phyloP scores from a whole-genome alignment of 2,797 vertebrate genomes.

The Clarias fuscus region DNA sequence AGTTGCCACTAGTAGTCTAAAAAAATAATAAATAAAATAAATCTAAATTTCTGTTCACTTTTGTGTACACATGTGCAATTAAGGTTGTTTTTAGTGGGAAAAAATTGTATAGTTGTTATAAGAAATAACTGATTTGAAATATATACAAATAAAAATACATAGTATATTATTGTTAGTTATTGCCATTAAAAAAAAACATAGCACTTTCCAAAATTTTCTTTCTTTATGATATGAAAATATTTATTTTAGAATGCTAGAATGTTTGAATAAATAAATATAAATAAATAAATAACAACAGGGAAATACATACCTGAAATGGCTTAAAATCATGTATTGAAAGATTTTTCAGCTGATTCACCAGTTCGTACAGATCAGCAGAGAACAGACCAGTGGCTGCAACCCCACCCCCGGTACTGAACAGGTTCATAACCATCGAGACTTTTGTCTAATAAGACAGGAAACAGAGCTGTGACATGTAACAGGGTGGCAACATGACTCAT shows the following conservation, averaged over 20 bases:
- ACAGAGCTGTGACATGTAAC: not conserved
- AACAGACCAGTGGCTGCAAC: not conserved
- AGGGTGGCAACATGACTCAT: not conserved
- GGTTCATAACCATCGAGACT: not conserved
- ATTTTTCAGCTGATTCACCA: not conserved
- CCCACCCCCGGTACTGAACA: not conserved
- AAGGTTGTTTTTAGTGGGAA: not conserved
- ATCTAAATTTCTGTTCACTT: not conserved
- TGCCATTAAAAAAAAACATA: not conserved
- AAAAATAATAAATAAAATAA: not conserved
- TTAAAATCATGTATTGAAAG: too few relatives aligned
- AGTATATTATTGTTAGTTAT: too few relatives aligned
- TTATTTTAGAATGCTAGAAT: not conserved
- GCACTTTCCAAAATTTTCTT: not conserved
- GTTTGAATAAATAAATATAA: not conserved
- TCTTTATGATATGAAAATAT: not conserved
- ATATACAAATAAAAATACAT: not conserved
- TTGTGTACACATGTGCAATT: not conserved
- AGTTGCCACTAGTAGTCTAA: too few relatives aligned
- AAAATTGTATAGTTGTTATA: not conserved
- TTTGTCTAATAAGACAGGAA: not conserved
- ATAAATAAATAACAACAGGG: not conserved
- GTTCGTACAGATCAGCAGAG: not conserved
- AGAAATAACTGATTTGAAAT: not conserved
- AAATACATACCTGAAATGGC: not conserved